phyloP scores from a whole-genome alignment of 2,797 vertebrate species.

The Epinephelus malabaricus region DNA sequence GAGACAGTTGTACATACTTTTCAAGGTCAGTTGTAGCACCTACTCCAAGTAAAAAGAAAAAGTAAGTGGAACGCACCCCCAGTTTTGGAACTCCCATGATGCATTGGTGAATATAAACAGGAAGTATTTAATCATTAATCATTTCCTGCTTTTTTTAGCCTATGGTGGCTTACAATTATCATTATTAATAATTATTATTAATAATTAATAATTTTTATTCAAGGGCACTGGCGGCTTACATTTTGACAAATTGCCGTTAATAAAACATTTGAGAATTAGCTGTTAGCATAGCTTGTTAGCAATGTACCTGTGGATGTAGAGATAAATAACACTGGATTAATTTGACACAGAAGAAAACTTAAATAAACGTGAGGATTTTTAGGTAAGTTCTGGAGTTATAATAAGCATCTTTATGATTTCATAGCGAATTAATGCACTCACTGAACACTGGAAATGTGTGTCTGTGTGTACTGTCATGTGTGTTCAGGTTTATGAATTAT shows the following conservation, averaged over 20 bases:
- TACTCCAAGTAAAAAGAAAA: no score
- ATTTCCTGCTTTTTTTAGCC: no score
- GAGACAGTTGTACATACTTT: no score
- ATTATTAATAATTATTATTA: no score
- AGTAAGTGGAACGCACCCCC: no score
- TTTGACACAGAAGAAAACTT: not conserved
- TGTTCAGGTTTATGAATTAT: not conserved
- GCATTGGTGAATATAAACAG: conserved; percentile 7
- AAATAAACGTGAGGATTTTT: not conserved
- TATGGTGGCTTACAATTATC: no score
- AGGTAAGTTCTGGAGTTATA: not conserved
- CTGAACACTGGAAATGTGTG: not conserved
- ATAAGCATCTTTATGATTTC: not conserved
- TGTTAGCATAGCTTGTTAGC: not conserved
- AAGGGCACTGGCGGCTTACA: no score
- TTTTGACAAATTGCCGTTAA: not conserved
- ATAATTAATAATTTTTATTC: no score
- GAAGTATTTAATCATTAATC: not conserved
- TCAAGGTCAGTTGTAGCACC: no score
- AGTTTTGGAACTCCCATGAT: not conserved
- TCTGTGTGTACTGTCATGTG: not conserved
- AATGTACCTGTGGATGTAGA: not conserved
- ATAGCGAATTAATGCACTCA: not conserved
- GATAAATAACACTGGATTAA: not conserved
- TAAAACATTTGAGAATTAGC: not conserved